These are phyloP conservation scores for Dascyllus trimaculatus DNA, from an alignment of 2,113 vertebrate genomes.

Conservation along the genomic window DNA sequence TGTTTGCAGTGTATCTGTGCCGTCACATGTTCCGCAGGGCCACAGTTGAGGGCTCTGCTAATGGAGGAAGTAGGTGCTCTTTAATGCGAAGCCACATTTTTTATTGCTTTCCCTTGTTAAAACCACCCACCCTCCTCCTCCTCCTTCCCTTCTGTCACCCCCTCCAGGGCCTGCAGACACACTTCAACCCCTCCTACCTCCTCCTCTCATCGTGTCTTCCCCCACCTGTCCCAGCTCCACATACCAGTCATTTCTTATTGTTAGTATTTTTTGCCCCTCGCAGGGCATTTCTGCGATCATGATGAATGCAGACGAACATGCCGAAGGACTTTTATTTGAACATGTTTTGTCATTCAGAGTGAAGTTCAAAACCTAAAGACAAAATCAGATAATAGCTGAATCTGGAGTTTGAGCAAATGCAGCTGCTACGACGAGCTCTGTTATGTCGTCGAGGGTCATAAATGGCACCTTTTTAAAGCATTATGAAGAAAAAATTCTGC, in stretches of 20 bases:
- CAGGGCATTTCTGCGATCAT: background rate
- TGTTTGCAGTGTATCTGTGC: background rate
- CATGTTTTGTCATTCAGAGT: no score
- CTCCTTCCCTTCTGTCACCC: constrained; percentile 4
- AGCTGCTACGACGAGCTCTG: background rate
- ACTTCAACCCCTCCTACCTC: constrained; percentile 25
- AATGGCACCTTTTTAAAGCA: background rate
- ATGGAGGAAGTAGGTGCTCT: constrained; percentile 66
- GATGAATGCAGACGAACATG: background rate
- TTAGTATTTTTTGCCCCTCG: constrained; percentile 18
- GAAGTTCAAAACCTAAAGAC: no score
- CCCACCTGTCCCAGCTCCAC: constrained; percentile 26
- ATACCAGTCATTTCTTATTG: constrained; percentile 62
- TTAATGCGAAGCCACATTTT: constrained; percentile 73
- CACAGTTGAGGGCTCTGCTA: constrained; percentile 6
- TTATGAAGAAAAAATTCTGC: background rate
- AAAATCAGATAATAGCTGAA: background rate
- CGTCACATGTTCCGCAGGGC: constrained; percentile 15
- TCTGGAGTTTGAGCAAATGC: background rate
- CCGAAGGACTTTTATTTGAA: background rate
- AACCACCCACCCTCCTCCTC: constrained; percentile 10
- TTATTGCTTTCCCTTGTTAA: constrained; percentile 70
- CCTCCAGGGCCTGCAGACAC: constrained; percentile 54
- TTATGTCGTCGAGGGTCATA: no score
- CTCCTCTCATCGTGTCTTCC: background rate